Conservation (phyloP, 2,113 vertebrate genomes). For the Spea multiplicata region DNA sequence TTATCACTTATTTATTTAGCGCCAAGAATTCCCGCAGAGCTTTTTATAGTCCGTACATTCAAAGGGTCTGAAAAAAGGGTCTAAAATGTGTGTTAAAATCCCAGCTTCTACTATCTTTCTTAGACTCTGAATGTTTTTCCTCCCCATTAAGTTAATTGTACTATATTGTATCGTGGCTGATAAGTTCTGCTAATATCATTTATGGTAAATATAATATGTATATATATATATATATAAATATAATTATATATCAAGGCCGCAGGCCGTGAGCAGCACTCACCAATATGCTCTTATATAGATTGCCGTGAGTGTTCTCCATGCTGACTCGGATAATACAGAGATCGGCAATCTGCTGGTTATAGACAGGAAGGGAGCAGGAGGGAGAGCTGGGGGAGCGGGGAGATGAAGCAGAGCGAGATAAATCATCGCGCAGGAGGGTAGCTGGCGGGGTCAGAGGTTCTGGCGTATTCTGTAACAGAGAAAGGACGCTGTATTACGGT, state of each 20-base stretch:
- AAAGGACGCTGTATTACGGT: neutral
- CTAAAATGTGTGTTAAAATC: too few species aligned
- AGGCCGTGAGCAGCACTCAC: constrained; percentile 58
- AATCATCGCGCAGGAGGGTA: constrained; percentile 14
- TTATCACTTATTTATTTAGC: too few species aligned
- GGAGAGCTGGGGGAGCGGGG: constrained; percentile 16
- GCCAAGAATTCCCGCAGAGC: too few species aligned
- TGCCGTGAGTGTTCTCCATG: constrained; percentile 69
- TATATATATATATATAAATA: too few species aligned
- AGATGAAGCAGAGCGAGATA: neutral
- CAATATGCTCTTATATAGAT: constrained; percentile 85
- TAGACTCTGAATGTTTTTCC: too few species aligned
- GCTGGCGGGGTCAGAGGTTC: constrained; percentile 23
- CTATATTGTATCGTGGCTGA: too few species aligned
- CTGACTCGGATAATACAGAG: constrained; percentile 76
- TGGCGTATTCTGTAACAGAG: neutral
- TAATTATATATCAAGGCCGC: neutral
- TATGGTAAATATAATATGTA: too few species aligned
- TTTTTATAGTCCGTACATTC: too few species aligned
- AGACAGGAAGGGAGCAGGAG: constrained; percentile 38
- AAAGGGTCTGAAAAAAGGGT: too few species aligned
- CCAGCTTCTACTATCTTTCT: too few species aligned
- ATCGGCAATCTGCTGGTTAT: constrained; percentile 69
- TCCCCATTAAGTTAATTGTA: too few species aligned
- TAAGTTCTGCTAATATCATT: too few species aligned